Percentiles rank a stretch among this genome's conserved stretches.
Evolutionary conservation across 2,888 invertebrate genomes (phyloP).

Genomic region (Pelosia muscerda): DNA sequence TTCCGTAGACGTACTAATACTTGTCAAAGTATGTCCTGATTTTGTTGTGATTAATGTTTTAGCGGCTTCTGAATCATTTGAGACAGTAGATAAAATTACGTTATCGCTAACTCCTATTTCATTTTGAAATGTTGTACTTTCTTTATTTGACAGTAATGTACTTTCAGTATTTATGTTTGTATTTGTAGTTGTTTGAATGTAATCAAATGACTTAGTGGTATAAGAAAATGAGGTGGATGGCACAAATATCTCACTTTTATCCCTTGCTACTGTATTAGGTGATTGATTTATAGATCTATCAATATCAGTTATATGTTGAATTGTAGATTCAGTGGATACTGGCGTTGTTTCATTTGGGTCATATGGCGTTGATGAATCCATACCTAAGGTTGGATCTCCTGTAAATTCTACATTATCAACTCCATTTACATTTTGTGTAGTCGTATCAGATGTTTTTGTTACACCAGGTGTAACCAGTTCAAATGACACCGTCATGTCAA

Average conservation of each 20-base stretch:
- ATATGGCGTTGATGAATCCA: background rate
- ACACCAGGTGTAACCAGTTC: background rate
- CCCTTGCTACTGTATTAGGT: background rate
- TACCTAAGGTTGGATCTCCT: background rate
- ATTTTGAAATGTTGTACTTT: conserved; percentile 1
- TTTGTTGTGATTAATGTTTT: conserved; percentile 27
- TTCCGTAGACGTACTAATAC: conserved; percentile 73
- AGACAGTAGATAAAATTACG: conserved; percentile 15
- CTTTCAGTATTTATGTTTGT: conserved; percentile 12
- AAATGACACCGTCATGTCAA: background rate
- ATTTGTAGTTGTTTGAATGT: conserved; percentile 17
- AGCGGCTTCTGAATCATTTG: conserved; percentile 7
- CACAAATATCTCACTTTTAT: background rate
- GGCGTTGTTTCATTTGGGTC: background rate
- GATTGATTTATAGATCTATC: background rate
- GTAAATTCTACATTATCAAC: background rate
- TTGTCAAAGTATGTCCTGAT: conserved; percentile 48
- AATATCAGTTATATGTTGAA: background rate
- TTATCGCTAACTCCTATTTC: conserved; percentile 10
- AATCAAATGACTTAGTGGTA: background rate
- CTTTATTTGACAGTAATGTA: background rate
- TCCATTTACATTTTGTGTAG: background rate
- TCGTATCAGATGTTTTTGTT: background rate
- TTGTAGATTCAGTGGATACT: background rate
- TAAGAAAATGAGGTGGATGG: background rate